phyloP scores from a whole-genome alignment of 2,888 invertebrate genomes.

The Leistus spinibarbis region DNA sequence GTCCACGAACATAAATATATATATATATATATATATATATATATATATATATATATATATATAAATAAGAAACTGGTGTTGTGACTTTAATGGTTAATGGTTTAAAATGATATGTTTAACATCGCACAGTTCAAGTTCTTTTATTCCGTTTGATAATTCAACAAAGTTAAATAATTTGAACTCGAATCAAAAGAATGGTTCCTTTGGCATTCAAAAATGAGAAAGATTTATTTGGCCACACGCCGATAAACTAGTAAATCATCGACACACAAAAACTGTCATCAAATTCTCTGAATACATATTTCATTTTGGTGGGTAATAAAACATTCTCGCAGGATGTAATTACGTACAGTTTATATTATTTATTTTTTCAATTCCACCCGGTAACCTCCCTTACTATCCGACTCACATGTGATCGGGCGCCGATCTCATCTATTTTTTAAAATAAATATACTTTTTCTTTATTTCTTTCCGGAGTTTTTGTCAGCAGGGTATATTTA shows the following conservation, averaged over 20 bases:
- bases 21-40: too few species aligned
- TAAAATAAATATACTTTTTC: constrained; percentile 29
- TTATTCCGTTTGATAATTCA: too few species aligned
- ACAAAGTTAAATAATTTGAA: too few species aligned
- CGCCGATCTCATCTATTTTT: constrained; percentile 30
- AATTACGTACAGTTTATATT: constrained; percentile 13
- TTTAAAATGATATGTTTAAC: too few species aligned
- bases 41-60: too few species aligned
- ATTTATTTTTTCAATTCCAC: neutral
- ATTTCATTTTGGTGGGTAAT: constrained; percentile 4
- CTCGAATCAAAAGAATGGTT: too few species aligned
- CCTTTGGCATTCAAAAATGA: too few species aligned
- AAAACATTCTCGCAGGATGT: constrained; percentile 13
- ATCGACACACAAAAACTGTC: too few species aligned
- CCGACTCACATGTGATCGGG: neutral
- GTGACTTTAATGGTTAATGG: too few species aligned
- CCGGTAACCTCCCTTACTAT: neutral
- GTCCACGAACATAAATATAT: too few species aligned
- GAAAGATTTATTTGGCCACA: neutral
- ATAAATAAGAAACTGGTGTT: too few species aligned
- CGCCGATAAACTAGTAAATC: neutral
- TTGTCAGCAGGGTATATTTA: constrained; percentile 20
- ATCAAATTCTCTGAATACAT: constrained; percentile 2
- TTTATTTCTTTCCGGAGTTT: constrained; percentile 13
- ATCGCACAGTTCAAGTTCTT: too few species aligned